These are phyloP conservation scores for Ichneumoninae sp. DNA, from an alignment of 2,888 invertebrate species.

Conservation along the genomic window DNA sequence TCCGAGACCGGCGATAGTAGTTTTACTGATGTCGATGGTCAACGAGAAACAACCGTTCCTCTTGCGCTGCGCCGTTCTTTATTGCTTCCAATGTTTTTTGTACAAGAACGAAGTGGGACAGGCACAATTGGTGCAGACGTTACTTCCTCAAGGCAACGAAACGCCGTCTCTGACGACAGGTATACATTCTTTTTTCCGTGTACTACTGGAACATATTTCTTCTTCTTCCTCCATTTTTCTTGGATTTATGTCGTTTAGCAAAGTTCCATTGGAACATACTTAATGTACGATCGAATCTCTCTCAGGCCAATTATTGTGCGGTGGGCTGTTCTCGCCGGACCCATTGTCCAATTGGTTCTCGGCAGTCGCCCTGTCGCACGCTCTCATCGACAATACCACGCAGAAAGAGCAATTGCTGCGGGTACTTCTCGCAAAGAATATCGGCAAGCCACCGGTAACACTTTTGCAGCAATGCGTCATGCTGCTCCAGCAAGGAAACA, in stretches of 20 bases:
- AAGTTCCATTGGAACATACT: not conserved
- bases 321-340: slow-evolving; percentile 95
- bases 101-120: slow-evolving; percentile 97
- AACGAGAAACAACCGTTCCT: slow-evolving; percentile 98
- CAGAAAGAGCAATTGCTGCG: slow-evolving; percentile 96
- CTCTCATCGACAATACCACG: slow-evolving; percentile 92
- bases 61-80: slow-evolving; percentile 96
- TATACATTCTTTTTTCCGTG: slow-evolving; percentile 50
- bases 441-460: slow-evolving; percentile 94
- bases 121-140: slow-evolving; percentile 94
- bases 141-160: slow-evolving; percentile 94
- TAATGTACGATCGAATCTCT: slow-evolving; percentile 8
- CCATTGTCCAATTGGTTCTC: slow-evolving; percentile 98
- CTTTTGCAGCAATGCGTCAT: slow-evolving; percentile 95
- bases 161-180: slow-evolving; percentile 88
- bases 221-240: slow-evolving; percentile 16
- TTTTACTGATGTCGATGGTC: slow-evolving; percentile 98
- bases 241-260: too few relatives aligned
- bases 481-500: slow-evolving; percentile 92
- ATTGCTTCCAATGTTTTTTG: slow-evolving; percentile 98
- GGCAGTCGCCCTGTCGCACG: slow-evolving; percentile 95
- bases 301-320: slow-evolving; percentile 95
- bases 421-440: slow-evolving; percentile 94
- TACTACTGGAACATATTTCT: not conserved
- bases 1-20: slow-evolving; percentile 96